Conservation (phyloP, 2,888 invertebrate species). For the Platycheirus rosarum region DNA sequence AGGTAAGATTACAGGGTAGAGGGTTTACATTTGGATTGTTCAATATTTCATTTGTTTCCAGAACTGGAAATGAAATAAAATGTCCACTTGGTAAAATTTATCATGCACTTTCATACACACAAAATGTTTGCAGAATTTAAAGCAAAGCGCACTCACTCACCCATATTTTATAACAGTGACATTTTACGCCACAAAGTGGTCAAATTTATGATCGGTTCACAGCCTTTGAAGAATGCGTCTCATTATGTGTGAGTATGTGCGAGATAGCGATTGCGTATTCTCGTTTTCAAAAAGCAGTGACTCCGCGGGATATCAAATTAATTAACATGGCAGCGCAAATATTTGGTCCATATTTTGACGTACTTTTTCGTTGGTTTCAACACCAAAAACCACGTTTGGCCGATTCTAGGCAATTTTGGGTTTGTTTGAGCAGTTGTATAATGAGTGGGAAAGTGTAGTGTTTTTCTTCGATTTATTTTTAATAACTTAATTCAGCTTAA, state of each 20-base stretch:
- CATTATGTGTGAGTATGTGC: conserved; percentile 8
- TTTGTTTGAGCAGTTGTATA: too few species aligned
- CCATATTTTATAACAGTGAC: conserved; percentile 71
- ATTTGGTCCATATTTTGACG: too few species aligned
- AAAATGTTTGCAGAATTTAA: conserved; percentile 69
- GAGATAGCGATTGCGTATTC: background rate
- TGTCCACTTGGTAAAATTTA: conserved; percentile 72
- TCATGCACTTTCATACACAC: conserved; percentile 71
- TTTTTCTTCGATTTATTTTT: too few species aligned
- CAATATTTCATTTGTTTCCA: conserved; percentile 74
- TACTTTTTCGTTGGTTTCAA: too few species aligned
- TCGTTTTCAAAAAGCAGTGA: too few species aligned
- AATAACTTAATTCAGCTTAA: background rate
- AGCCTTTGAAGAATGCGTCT: too few species aligned
- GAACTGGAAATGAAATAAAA: conserved; percentile 74
- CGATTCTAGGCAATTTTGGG: too few species aligned
- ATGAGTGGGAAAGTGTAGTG: too few species aligned
- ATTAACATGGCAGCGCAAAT: too few species aligned
- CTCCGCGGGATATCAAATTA: too few species aligned
- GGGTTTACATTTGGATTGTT: conserved; percentile 72
- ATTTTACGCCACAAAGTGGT: conserved; percentile 71
- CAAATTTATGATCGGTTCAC: conserved; percentile 72
- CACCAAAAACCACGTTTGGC: too few species aligned
- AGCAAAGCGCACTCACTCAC: conserved; percentile 70
- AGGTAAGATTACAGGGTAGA: conserved; percentile 71